phyloP scores from a whole-genome alignment of 2,888 invertebrate species.

The Platynereis dumerilii region DNA sequence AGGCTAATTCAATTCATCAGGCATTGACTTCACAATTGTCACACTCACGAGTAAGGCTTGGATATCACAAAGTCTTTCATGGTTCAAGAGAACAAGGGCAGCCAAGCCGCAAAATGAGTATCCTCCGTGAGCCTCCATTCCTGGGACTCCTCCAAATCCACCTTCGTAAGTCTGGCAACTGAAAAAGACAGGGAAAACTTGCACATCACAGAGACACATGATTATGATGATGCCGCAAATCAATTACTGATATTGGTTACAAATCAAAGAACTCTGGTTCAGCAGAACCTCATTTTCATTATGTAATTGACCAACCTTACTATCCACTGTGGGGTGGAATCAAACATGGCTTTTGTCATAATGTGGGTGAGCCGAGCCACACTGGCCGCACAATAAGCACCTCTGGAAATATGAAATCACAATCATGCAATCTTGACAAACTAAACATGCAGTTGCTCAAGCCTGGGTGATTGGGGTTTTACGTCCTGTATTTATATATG shows the following conservation, averaged over 20 bases:
- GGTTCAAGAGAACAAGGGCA: constrained; percentile 81
- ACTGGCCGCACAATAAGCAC: constrained; percentile 94
- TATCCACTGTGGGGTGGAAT: constrained; percentile 92
- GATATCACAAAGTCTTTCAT: constrained; percentile 77
- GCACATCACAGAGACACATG: neutral
- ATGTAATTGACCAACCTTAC: no score
- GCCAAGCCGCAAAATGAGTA: constrained; percentile 98
- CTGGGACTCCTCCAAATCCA: constrained; percentile 92
- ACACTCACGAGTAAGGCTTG: constrained; percentile 70
- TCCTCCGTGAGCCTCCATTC: constrained; percentile 99
- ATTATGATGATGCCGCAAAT: no score
- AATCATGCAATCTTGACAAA: no score
- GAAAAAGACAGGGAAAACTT: constrained; percentile 26
- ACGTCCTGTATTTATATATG: no score
- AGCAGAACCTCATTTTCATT: no score
- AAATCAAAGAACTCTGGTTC: no score
- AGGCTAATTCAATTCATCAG: no score
- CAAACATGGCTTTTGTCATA: constrained; percentile 76
- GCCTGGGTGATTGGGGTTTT: no score
- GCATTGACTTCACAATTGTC: no score
- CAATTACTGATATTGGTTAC: no score
- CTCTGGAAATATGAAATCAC: no score
- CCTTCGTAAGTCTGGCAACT: constrained; percentile 99
- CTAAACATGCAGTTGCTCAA: neutral
- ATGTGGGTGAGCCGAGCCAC: constrained; percentile 87